Conservation (phyloP, 2,113 vertebrate species). For the Tichodroma muraria region DNA sequence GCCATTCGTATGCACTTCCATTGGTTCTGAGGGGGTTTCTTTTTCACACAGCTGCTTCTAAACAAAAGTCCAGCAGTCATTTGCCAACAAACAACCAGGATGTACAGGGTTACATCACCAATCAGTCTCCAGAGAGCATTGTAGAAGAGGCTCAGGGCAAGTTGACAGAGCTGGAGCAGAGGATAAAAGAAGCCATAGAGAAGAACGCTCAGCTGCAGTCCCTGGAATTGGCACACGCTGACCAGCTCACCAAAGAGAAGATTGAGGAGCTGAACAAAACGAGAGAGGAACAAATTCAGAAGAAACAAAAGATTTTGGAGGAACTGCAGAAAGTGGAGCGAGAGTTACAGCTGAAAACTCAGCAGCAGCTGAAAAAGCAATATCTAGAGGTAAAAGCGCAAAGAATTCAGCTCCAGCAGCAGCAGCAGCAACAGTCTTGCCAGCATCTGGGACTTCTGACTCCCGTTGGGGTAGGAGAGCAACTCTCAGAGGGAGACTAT, state of each 20-base stretch:
- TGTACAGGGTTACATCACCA: constrained; percentile 84
- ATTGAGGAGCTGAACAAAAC: constrained; percentile 99
- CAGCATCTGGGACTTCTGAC: constrained; percentile 83
- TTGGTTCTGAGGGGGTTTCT: constrained; percentile 83
- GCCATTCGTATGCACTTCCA: constrained; percentile 75
- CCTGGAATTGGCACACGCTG: constrained; percentile 96
- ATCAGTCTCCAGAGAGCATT: constrained; percentile 98
- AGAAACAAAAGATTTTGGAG: constrained; percentile 99
- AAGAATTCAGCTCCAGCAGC: constrained; percentile 83
- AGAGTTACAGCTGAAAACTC: constrained; percentile 97
- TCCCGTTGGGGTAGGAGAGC: constrained; percentile 84
- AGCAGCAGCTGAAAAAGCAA: constrained; percentile 99
- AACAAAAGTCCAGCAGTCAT: constrained; percentile 93
- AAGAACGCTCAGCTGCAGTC: constrained; percentile 97
- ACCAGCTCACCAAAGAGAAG: constrained; percentile 99
- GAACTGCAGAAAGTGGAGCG: constrained; percentile 99
- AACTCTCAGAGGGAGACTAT: constrained; percentile 88
- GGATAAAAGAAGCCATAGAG: constrained; percentile 98
- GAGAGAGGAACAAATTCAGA: constrained; percentile 98
- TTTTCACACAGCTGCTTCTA: constrained; percentile 88
- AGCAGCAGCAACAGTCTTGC: constrained; percentile 75
- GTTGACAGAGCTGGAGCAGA: constrained; percentile 97
- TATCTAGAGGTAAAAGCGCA: constrained; percentile 98
- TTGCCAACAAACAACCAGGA: constrained; percentile 82
- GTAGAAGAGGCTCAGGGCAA: constrained; percentile 99